These are phyloP conservation scores for Clarias batrachus DNA, from an alignment of 2,113 vertebrate genomes.

Conservation along the genomic window DNA sequence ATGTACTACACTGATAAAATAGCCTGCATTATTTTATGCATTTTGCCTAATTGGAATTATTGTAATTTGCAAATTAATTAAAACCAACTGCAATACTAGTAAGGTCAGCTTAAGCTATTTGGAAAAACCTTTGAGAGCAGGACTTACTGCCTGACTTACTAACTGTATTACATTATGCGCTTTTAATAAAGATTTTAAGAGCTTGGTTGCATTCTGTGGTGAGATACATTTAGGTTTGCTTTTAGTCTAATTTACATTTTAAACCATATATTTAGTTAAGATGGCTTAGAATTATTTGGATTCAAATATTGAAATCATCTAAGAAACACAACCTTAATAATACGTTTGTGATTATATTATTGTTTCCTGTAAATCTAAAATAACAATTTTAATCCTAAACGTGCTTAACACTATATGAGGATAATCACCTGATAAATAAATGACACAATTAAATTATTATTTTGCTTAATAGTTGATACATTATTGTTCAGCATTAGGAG, in stretches of 20 bases:
- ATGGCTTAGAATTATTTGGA: not conserved
- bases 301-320: not conserved
- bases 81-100: not conserved
- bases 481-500: not conserved
- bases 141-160: not conserved
- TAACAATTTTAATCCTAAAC: not conserved
- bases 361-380: not conserved
- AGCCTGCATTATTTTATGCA: not conserved
- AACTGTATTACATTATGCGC: not conserved
- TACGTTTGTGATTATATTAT: not conserved
- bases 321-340: not conserved
- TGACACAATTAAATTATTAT: not conserved
- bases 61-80: not conserved
- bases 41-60: not conserved
- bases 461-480: too few relatives aligned
- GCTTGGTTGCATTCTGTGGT: not conserved
- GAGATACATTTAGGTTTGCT: not conserved
- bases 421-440: not conserved
- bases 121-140: not conserved
- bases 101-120: not conserved
- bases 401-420: not conserved
- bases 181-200: not conserved
- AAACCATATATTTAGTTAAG: not conserved
- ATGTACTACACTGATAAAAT: not conserved
- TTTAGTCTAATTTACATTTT: not conserved